These are phyloP conservation scores for Tapirus terrestris DNA, from an alignment of 2,113 vertebrate species.

Conservation along the genomic window DNA sequence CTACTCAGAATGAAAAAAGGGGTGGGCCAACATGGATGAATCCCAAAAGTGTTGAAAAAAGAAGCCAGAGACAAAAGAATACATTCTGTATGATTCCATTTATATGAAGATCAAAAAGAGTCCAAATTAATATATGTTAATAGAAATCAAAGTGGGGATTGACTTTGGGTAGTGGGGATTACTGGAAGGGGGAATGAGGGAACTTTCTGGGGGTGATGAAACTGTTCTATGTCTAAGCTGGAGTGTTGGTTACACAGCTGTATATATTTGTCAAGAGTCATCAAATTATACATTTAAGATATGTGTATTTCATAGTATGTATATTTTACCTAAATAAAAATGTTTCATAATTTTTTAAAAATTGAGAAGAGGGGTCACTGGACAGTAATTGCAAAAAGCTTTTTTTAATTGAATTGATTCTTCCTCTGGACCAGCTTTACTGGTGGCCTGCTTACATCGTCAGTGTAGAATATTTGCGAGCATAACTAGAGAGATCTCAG, in stretches of 20 bases:
- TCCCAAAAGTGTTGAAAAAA: neutral
- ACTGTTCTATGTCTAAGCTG: neutral
- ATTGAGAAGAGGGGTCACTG: neutral
- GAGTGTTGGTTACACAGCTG: neutral
- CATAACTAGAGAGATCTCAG: neutral
- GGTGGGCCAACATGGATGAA: neutral
- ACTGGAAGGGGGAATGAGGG: neutral
- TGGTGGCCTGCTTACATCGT: neutral
- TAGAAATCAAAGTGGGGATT: neutral
- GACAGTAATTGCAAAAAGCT: neutral
- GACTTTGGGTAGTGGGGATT: neutral
- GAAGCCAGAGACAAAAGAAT: neutral
- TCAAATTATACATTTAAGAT: neutral
- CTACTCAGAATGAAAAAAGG: neutral
- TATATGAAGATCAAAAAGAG: neutral
- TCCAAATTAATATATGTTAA: neutral
- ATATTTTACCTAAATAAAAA: constrained; percentile 5
- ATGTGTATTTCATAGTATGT: neutral
- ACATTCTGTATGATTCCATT: neutral
- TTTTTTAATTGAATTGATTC: neutral
- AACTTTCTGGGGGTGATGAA: neutral
- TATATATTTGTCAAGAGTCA: neutral
- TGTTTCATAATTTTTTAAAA: neutral
- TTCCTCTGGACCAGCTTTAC: neutral
- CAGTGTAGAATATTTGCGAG: neutral